phyloP scores from a whole-genome alignment of 2,113 vertebrate genomes.

The Spea multiplicata region DNA sequence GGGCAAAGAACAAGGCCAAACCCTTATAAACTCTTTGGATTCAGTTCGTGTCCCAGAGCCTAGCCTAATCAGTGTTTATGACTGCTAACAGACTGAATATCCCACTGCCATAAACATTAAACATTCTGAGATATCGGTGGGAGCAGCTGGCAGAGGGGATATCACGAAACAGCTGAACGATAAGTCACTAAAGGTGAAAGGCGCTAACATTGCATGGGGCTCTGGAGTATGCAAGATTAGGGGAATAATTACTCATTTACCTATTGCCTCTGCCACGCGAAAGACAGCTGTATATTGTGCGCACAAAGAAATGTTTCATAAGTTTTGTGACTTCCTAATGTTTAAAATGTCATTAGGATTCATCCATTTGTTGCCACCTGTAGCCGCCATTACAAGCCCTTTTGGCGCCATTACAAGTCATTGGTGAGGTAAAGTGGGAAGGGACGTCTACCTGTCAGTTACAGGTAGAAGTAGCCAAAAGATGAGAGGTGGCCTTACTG shows the following conservation, averaged over 20 bases:
- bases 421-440: no score
- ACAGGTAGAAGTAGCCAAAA: no score
- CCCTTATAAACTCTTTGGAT: slow-evolving; percentile 48
- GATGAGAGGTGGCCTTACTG: no score
- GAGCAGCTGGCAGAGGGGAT: slow-evolving; percentile 57
- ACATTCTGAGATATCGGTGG: slow-evolving; percentile 57
- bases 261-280: not conserved
- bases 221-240: not conserved
- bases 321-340: no score
- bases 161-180: slow-evolving; percentile 15
- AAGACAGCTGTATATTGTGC: no score
- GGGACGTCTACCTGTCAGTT: no score
- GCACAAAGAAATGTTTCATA: no score
- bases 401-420: no score
- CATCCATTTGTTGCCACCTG: no score
- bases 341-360: no score
- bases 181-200: slow-evolving; percentile 9
- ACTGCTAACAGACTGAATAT: slow-evolving; percentile 58
- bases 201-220: not conserved
- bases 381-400: no score
- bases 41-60: slow-evolving; percentile 46
- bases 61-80: slow-evolving; percentile 65
- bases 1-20: slow-evolving; percentile 68
- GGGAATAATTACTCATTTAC: slow-evolving; percentile 17
- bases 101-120: slow-evolving; percentile 63